phyloP scores from a whole-genome alignment of 2,888 invertebrate species.

The Lysandra coridon region DNA sequence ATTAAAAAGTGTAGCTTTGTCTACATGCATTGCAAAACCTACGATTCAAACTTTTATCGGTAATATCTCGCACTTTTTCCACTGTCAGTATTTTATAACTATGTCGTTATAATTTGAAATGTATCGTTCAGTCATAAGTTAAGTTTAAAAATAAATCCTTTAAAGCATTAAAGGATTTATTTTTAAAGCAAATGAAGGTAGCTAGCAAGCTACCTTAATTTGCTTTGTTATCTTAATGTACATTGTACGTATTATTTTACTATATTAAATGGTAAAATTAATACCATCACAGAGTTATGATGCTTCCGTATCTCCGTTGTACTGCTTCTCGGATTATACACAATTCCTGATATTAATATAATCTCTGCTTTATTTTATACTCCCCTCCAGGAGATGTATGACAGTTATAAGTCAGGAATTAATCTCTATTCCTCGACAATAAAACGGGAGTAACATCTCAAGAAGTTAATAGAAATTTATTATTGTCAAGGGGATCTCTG shows the following conservation, averaged over 20 bases:
- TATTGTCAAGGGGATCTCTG: conserved; percentile 58
- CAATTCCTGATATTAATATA: conserved; percentile 75
- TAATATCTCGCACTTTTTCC: too few species aligned
- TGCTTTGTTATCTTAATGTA: background rate
- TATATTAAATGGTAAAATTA: background rate
- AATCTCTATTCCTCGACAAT: conserved; percentile 78
- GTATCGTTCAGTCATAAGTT: background rate
- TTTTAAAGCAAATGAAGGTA: too few species aligned
- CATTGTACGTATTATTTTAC: background rate
- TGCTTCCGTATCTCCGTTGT: conserved; percentile 61
- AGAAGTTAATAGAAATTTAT: conserved; percentile 77
- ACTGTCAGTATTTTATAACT: too few species aligned
- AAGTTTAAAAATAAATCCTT: background rate
- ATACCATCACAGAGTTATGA: background rate
- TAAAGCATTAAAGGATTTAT: too few species aligned
- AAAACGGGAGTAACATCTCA: conserved; percentile 75
- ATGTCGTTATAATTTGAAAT: too few species aligned
- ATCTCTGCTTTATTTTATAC: conserved; percentile 78
- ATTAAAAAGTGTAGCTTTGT: background rate
- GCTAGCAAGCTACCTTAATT: background rate
- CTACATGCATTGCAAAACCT: too few species aligned
- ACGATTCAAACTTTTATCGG: too few species aligned
- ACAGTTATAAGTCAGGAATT: conserved; percentile 80
- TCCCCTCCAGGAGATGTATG: conserved; percentile 75
- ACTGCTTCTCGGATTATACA: conserved; percentile 64